phyloP scores from a whole-genome alignment of 2,797 vertebrate genomes.

The Amblyraja radiata region DNA sequence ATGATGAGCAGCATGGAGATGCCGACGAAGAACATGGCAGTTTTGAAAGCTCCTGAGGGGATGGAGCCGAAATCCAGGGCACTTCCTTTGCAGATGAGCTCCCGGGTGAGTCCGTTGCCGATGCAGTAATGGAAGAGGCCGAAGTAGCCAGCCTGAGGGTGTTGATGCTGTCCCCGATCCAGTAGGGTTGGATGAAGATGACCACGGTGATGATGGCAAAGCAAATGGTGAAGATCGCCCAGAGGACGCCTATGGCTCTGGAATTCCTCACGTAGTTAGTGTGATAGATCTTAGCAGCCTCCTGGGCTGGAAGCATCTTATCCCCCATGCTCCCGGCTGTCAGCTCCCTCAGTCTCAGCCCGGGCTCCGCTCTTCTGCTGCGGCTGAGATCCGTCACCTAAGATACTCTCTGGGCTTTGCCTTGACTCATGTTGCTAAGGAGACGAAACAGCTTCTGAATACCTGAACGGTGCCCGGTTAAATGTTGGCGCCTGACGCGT shows the following conservation, averaged over 20 bases:
- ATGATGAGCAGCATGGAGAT: conserved; percentile 83
- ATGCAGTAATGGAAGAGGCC: conserved; percentile 94
- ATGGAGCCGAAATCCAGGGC: conserved; percentile 79
- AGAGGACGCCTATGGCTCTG: conserved; percentile 85
- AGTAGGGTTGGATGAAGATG: conserved; percentile 92
- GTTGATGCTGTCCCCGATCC: conserved; percentile 92
- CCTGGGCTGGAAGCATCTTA: conserved; percentile 79
- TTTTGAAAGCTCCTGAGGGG: conserved; percentile 89
- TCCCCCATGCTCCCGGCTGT: not conserved
- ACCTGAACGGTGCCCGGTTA: not conserved
- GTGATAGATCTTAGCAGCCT: conserved; percentile 93
- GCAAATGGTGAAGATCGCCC: conserved; percentile 90
- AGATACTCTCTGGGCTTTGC: conserved; percentile 8
- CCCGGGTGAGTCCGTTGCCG: conserved; percentile 85
- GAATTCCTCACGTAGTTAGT: conserved; percentile 93
- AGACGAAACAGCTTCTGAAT: not conserved
- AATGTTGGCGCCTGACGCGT: not conserved
- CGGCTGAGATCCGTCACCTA: not conserved
- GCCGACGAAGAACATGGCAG: conserved; percentile 93
- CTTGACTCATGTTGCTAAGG: conserved; percentile 37
- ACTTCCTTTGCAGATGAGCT: conserved; percentile 87
- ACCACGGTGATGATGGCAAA: conserved; percentile 83
- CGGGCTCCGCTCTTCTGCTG: not conserved
- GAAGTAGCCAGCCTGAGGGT: conserved; percentile 90
- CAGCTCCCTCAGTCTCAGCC: not conserved